These are phyloP conservation scores for Choreutis nemorana DNA, from an alignment of 2,888 invertebrate genomes.

Conservation along the genomic window DNA sequence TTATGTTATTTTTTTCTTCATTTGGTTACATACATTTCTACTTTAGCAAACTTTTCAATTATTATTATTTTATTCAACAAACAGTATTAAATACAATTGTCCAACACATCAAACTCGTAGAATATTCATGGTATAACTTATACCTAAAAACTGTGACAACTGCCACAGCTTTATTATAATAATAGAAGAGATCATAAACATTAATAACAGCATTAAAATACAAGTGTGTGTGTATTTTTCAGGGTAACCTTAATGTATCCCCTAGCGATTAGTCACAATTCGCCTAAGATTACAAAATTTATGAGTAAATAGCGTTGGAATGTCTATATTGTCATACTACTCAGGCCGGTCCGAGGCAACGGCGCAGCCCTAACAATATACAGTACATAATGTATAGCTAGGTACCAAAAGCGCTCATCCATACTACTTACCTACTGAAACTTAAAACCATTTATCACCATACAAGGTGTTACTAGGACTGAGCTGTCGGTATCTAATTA, in stretches of 20 bases:
- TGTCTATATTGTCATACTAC: conserved; percentile 60
- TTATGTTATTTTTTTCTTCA: conserved; percentile 11
- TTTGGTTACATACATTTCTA: conserved; percentile 25
- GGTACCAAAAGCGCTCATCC: conserved; percentile 34
- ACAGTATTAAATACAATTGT: conserved; percentile 37
- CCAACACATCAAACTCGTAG: conserved; percentile 22
- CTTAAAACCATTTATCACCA: too few species aligned
- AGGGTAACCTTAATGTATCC: conserved; percentile 17
- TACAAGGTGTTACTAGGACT: too few species aligned
- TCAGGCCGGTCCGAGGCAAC: conserved; percentile 30
- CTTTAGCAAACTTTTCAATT: conserved; percentile 21
- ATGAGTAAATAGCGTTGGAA: conserved; percentile 39
- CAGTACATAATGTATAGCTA: conserved; percentile 17
- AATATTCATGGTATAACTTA: background rate
- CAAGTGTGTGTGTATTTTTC: conserved; percentile 3
- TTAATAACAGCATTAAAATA: background rate
- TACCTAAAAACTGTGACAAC: too few species aligned
- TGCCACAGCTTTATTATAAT: conserved; percentile 1
- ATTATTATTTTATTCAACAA: conserved; percentile 25
- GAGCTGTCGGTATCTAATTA: too few species aligned
- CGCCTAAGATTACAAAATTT: conserved; percentile 40
- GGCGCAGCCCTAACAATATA: conserved; percentile 26
- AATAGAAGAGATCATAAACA: conserved; percentile 2
- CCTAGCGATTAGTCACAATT: conserved; percentile 41
- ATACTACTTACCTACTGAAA: too few species aligned